Evolutionary conservation across 2,113 vertebrate genomes (phyloP).

Genomic region (Plecturocebus donacophilus): DNA sequence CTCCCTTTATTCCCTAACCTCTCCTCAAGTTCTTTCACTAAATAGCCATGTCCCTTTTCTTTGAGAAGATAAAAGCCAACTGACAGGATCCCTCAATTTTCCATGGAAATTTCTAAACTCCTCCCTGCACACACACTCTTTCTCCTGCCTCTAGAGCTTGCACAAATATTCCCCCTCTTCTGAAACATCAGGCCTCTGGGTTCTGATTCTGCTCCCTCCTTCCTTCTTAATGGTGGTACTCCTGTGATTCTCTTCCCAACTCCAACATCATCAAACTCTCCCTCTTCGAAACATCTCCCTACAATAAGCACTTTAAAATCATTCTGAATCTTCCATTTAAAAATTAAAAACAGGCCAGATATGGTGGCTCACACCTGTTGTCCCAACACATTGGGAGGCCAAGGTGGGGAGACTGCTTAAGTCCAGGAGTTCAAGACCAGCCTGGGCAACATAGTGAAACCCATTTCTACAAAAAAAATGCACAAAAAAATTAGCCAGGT

Average conservation of each 20-base stretch:
- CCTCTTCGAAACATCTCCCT: not conserved
- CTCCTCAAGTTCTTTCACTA: not conserved
- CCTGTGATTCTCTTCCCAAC: not conserved
- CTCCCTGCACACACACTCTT: not conserved
- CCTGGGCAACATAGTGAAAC: no score
- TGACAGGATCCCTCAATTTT: not conserved
- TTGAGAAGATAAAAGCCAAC: not conserved
- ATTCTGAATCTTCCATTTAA: not conserved
- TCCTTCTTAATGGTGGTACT: not conserved
- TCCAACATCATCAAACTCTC: not conserved
- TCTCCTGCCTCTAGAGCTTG: not conserved
- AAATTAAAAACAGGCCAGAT: not conserved
- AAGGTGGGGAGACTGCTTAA: no score
- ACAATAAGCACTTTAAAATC: not conserved
- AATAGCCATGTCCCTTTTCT: not conserved
- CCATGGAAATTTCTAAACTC: not conserved
- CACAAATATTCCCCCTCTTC: not conserved
- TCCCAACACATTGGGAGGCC: no score
- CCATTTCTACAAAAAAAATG: not conserved
- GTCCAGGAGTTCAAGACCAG: no score
- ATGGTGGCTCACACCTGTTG: not conserved
- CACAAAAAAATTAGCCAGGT: not conserved
- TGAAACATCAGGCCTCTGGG: not conserved
- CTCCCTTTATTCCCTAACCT: not conserved
- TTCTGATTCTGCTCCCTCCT: not conserved